These are phyloP conservation scores for Nomada ruficornis DNA, from an alignment of 2,888 invertebrate species.

Conservation along the genomic window DNA sequence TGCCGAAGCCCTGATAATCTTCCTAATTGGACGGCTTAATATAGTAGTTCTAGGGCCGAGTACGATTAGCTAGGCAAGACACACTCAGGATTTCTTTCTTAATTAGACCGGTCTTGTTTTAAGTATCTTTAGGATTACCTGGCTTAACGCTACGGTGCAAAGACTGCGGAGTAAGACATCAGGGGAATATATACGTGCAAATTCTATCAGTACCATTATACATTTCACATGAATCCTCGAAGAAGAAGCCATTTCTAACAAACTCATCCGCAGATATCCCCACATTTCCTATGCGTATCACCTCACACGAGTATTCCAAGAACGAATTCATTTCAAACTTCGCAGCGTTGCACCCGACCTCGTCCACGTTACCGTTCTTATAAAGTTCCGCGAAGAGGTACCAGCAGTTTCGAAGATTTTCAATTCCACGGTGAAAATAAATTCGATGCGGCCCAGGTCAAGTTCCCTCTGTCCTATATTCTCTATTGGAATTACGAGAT, in stretches of 20 bases:
- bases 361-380: background rate
- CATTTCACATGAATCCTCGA: too few relatives aligned
- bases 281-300: background rate
- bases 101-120: background rate
- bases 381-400: conserved; percentile 9
- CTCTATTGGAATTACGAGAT: background rate
- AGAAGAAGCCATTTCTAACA: background rate
- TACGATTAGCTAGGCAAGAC: background rate
- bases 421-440: conserved; percentile 27
- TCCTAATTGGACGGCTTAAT: conserved; percentile 67
- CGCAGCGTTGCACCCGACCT: background rate
- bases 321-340: conserved; percentile 18
- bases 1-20: conserved; percentile 65
- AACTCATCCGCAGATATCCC: background rate
- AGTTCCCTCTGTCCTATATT: background rate
- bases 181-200: too few relatives aligned
- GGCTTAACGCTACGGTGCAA: background rate
- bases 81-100: background rate
- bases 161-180: too few relatives aligned
- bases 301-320: background rate
- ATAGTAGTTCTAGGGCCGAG: conserved; percentile 23
- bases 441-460: conserved; percentile 20
- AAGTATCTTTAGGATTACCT: background rate
- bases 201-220: too few relatives aligned
- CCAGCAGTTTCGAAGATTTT: conserved; percentile 4